Base-by-base conservation (phyloP, 2,888 invertebrate genomes). In the Vanessa cardui region DNA sequence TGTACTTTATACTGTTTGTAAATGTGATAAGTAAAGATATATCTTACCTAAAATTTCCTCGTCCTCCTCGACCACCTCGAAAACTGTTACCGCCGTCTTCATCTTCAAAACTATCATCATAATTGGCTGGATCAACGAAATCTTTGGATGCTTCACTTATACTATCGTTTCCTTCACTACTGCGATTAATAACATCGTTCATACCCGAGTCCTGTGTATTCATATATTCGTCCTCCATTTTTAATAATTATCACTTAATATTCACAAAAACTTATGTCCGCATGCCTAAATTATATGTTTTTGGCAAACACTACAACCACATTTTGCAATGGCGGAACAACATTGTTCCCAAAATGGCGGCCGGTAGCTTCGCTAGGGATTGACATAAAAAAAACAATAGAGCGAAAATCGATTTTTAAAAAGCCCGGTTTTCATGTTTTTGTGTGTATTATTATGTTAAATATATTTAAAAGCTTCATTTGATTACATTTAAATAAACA, bases 161-260 rank as follows among this genome's bases (percentile, higher is more conserved):
- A 73, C 73, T 79, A 44, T 80, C 79, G 66, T 73, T 77, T 9
- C 74, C 74, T 45, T 87, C 86, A 71, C 72, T 80, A 65, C 68
- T 75, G 16, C 81, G 80, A 74, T 75, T 82, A n/a, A 75, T 71
- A 50, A 73, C 77, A 63, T 89, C 90, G 70, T 73, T 81, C 73
- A 83, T 78, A 66, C 74, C 74, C 46, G 82, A 74, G 76, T 90
- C 90, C 75, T 88, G 90, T 62, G 84, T 71, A 70, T 90, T 90
- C 82, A 88, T 86, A 76, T 89, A 91, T 74, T 90, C 90, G 58
- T 90, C 90, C 73, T 89, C 91, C 91, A 91, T 91, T 73, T 72
- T 82, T 76, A 74, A 64, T 72, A 63, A 73, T 73, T 74, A 77
- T 73, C 73, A 77, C 77, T 76, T 73, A 44, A 52, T 72, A 66